phyloP scores from a whole-genome alignment of 2,113 vertebrate genomes.

The Hipposideros armiger region DNA sequence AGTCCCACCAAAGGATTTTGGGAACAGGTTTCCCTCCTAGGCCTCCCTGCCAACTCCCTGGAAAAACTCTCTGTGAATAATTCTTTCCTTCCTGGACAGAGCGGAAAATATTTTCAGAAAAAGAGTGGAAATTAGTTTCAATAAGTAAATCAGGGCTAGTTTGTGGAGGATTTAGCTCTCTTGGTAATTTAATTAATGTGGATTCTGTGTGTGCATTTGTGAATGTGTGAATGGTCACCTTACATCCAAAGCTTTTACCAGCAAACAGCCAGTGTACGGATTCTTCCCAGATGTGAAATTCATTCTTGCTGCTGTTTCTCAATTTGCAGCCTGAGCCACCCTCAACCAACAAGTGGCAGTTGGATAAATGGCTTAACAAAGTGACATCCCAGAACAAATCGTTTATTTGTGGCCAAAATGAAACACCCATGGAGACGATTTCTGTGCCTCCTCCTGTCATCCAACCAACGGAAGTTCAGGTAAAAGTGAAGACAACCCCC shows the following conservation, averaged over 20 bases:
- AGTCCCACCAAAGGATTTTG: constrained; percentile 37
- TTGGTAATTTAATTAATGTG: not conserved
- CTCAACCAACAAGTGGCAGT: constrained; percentile 96
- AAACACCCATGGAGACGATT: constrained; percentile 89
- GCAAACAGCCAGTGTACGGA: not conserved
- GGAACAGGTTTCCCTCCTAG: not conserved
- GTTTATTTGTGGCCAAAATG: constrained; percentile 93
- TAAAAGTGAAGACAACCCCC: constrained; percentile 90
- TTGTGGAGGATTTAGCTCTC: not conserved
- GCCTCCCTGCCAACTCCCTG: not conserved
- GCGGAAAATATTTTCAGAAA: not conserved
- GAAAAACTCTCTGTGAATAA: constrained; percentile 23
- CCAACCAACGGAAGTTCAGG: constrained; percentile 87
- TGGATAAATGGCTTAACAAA: constrained; percentile 98
- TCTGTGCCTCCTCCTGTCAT: constrained; percentile 87
- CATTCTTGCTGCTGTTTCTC: constrained; percentile 67
- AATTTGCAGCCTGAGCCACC: constrained; percentile 93
- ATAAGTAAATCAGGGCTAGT: not conserved
- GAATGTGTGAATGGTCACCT: not conserved
- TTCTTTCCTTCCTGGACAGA: not conserved
- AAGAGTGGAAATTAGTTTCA: not conserved
- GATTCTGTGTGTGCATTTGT: not conserved
- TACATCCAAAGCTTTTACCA: constrained; percentile 5
- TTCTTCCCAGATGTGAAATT: constrained; percentile 23
- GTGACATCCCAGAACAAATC: constrained; percentile 97